These are phyloP conservation scores for Ambastaia sidthimunki DNA, from an alignment of 2,797 vertebrate species.

Conservation along the genomic window DNA sequence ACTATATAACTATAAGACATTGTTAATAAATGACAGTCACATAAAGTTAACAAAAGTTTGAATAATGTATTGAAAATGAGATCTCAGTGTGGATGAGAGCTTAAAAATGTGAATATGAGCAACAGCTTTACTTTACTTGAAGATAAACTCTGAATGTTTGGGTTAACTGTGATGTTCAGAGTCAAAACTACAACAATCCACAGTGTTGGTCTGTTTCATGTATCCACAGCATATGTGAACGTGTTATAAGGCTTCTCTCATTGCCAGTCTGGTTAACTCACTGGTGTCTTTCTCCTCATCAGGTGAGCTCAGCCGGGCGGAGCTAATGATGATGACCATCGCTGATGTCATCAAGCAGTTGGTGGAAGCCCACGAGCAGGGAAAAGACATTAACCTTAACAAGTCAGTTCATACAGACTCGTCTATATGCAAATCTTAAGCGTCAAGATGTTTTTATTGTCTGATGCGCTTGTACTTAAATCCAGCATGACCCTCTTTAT, in stretches of 20 bases:
- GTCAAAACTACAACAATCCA: not conserved
- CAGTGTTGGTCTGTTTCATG: not conserved
- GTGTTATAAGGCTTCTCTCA: not conserved
- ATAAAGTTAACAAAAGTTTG: not conserved
- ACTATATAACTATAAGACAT: no score
- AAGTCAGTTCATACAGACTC: constrained; percentile 78
- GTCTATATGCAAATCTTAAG: not conserved
- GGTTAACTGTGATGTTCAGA: no score
- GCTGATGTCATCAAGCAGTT: constrained; percentile 92
- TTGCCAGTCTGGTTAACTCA: not conserved
- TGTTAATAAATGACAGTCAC: not conserved
- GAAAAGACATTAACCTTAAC: constrained; percentile 91
- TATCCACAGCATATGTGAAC: not conserved
- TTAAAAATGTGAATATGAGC: no score
- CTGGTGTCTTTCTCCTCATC: constrained; percentile 14
- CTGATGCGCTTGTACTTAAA: not conserved
- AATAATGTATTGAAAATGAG: not conserved
- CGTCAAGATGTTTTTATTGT: not conserved
- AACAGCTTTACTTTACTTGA: no score
- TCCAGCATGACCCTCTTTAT: not conserved
- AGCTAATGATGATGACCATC: constrained; percentile 97
- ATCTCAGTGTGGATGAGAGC: no score
- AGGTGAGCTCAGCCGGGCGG: constrained; percentile 89
- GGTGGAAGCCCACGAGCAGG: constrained; percentile 90
- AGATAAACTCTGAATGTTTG: no score